Evolutionary conservation across 1,140 invertebrate genomes (phyloP).

Genomic region (Zaprionus lachaisei): DNA sequence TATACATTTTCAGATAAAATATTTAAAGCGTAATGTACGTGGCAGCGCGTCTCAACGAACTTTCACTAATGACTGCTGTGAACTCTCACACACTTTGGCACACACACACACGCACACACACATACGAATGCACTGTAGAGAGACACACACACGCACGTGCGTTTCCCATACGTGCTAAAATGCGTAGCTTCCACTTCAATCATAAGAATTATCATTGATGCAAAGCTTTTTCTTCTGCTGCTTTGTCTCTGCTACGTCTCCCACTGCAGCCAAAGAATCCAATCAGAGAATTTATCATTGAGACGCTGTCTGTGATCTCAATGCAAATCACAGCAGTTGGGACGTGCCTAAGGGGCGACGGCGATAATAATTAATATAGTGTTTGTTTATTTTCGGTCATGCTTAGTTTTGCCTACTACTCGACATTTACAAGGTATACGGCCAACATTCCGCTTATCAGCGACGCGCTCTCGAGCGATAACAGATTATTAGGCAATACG

Average conservation of each 20-base stretch:
- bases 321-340: not conserved
- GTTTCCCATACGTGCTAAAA: constrained; percentile 49
- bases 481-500: constrained; percentile 35
- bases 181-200: constrained; percentile 28
- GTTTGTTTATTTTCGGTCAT: constrained; percentile 44
- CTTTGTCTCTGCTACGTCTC: not conserved
- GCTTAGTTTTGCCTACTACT: constrained; percentile 12
- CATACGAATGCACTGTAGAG: constrained; percentile 1
- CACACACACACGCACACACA: constrained; percentile 20
- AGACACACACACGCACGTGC: constrained; percentile 34
- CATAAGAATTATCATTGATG: constrained; percentile 15
- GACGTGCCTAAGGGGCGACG: constrained; percentile 23
- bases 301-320: not conserved
- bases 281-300: constrained; percentile 8
- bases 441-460: constrained; percentile 24
- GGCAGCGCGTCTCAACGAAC: constrained; percentile 59
- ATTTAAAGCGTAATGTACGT: constrained; percentile 68
- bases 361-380: constrained; percentile 27
- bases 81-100: constrained; percentile 39
- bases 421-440: constrained; percentile 7
- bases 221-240: not conserved
- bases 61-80: constrained; percentile 79
- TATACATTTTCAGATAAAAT: not conserved
- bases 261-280: not conserved
- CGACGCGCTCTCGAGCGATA: constrained; percentile 25